These are phyloP conservation scores for Lomographa bimaculata DNA, from an alignment of 2,888 invertebrate genomes.

Conservation along the genomic window DNA sequence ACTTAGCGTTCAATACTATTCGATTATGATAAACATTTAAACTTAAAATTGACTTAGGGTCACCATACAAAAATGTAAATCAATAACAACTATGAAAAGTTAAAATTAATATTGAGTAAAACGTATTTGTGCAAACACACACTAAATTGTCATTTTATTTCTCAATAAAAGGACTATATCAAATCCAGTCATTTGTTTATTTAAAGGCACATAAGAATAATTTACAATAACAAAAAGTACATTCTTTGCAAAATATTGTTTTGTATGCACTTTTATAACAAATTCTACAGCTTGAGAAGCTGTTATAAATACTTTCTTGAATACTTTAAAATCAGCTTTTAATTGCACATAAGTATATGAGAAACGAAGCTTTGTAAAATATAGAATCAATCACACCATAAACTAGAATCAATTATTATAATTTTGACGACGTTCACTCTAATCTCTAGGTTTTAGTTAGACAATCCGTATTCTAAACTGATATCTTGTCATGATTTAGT, in stretches of 20 bases:
- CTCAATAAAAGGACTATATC: constrained; percentile 66
- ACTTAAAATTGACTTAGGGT: constrained; percentile 70
- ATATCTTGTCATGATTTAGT: constrained; percentile 19
- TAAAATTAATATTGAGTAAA: constrained; percentile 64
- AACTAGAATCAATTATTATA: neutral
- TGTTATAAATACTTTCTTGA: constrained; percentile 19
- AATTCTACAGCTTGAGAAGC: constrained; percentile 35
- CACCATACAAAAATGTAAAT: constrained; percentile 64
- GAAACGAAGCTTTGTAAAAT: constrained; percentile 6
- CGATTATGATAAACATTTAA: constrained; percentile 64
- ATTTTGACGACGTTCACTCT: constrained; percentile 6
- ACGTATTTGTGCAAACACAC: constrained; percentile 77
- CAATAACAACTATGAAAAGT: constrained; percentile 59
- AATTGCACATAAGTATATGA: constrained; percentile 10
- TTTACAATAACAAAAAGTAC: constrained; percentile 63
- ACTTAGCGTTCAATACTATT: constrained; percentile 77
- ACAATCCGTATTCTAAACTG: constrained; percentile 15
- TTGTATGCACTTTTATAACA: constrained; percentile 36
- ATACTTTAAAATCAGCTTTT: constrained; percentile 15
- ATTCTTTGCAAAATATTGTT: constrained; percentile 57
- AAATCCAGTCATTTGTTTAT: constrained; percentile 74
- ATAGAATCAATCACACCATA: constrained; percentile 4
- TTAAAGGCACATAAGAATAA: constrained; percentile 80
- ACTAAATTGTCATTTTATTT: constrained; percentile 61
- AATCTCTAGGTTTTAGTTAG: constrained; percentile 5